phyloP scores from a whole-genome alignment of 1,140 invertebrate species.

The Drosophila trapezifrons region DNA sequence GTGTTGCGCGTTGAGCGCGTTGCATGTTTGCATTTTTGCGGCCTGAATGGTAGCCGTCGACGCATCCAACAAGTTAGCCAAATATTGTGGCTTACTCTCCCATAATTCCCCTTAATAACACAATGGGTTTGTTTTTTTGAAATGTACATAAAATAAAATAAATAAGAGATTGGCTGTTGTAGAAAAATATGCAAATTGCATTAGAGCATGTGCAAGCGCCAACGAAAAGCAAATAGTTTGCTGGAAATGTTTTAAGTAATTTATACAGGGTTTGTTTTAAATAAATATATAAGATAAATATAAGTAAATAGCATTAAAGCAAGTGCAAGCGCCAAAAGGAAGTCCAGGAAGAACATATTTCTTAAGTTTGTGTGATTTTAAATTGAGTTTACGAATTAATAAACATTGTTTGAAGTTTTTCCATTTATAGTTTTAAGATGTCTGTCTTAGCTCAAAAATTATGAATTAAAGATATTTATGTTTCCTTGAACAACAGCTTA shows the following conservation, averaged over 20 bases:
- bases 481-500: not conserved
- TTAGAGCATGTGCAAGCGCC: slow-evolving; percentile 28
- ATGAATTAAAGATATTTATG: not conserved
- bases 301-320: not conserved
- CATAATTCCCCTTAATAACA: slow-evolving; percentile 21
- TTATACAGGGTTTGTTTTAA: not conserved
- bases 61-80: slow-evolving; percentile 63
- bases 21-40: slow-evolving; percentile 44
- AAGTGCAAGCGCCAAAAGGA: not conserved
- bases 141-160: slow-evolving; percentile 34
- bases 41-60: slow-evolving; percentile 23
- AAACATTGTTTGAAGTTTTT: no score
- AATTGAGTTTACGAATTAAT: no score
- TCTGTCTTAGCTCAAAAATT: no score
- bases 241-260: not conserved
- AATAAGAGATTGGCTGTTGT: slow-evolving; percentile 1
- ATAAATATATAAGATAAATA: not conserved
- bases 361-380: no score
- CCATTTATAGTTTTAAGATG: no score
- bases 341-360: no score
- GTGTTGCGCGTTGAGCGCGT: not conserved
- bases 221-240: not conserved
- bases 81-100: slow-evolving; percentile 52
- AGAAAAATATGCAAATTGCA: slow-evolving; percentile 36
- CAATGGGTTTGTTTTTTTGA: slow-evolving; percentile 28